Evolutionary conservation across 1,140 invertebrate species (phyloP).

Genomic region (Orius insidiosus): DNA sequence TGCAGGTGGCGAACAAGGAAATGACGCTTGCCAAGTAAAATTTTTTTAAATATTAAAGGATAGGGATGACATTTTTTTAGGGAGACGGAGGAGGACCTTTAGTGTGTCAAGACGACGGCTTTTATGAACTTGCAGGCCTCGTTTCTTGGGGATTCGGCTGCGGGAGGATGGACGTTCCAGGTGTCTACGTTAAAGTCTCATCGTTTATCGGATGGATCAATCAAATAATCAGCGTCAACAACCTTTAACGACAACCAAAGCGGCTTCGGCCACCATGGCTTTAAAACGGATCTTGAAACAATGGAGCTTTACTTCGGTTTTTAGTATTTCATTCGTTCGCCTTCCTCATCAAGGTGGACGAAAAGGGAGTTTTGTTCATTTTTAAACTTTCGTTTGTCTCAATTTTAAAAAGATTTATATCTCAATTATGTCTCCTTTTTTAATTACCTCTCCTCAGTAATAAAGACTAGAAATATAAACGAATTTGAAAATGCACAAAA

Average conservation of each 20-base stretch:
- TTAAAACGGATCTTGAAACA: not conserved
- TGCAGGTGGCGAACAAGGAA: conserved; percentile 78
- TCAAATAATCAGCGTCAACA: conserved; percentile 90
- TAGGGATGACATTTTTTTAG: conserved; percentile 26
- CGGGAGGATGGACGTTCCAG: conserved; percentile 70
- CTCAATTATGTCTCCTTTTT: not conserved
- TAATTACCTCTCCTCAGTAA: too few species aligned
- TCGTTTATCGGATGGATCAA: conserved; percentile 93
- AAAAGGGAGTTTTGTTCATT: conserved; percentile 1
- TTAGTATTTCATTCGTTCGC: not conserved
- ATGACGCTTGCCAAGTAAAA: conserved; percentile 78
- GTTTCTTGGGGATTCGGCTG: conserved; percentile 89
- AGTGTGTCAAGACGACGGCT: conserved; percentile 82
- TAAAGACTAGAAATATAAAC: conserved; percentile 1
- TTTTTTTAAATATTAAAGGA: not conserved
- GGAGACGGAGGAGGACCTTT: conserved; percentile 82
- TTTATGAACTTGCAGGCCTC: conserved; percentile 75
- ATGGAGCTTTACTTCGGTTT: too few species aligned
- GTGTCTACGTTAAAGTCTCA: conserved; percentile 86
- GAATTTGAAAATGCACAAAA: conserved; percentile 13
- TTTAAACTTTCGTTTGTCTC: conserved; percentile 7
- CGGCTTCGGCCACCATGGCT: conserved; percentile 3
- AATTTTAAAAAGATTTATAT: not conserved
- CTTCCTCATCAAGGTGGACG: not conserved
- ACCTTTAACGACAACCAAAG: conserved; percentile 37